These are phyloP conservation scores for Drosophila pruinosa DNA, from an alignment of 1,140 invertebrate genomes.

Conservation along the genomic window DNA sequence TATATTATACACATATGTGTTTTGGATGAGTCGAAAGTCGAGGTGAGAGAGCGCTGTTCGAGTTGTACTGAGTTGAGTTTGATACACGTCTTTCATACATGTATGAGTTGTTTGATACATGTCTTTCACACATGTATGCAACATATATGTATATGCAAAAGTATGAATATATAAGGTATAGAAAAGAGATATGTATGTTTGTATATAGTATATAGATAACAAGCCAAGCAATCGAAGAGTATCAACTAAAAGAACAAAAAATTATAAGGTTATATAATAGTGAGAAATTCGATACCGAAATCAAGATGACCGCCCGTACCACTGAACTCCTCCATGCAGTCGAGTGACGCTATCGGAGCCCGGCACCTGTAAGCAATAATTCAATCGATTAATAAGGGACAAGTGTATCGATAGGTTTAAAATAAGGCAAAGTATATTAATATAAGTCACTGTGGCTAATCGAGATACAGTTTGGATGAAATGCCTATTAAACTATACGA, in stretches of 20 bases:
- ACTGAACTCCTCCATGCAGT: slow-evolving; percentile 96
- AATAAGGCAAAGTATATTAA: too few species aligned
- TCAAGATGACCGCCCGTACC: slow-evolving; percentile 84
- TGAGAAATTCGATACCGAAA: slow-evolving; percentile 83
- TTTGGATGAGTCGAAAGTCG: background rate
- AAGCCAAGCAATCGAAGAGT: slow-evolving; percentile 50
- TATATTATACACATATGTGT: too few species aligned
- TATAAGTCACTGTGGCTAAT: too few species aligned
- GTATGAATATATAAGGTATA: slow-evolving; percentile 1
- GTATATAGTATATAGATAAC: slow-evolving; percentile 7
- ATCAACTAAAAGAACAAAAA: slow-evolving; percentile 61
- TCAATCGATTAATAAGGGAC: background rate
- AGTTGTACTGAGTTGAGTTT: too few species aligned
- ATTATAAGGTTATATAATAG: slow-evolving; percentile 75
- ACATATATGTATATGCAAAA: slow-evolving; percentile 10
- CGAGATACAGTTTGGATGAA: too few species aligned
- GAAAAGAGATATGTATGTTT: background rate
- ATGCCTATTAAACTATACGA: too few species aligned
- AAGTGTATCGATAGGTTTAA: background rate
- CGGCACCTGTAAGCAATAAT: slow-evolving; percentile 87
- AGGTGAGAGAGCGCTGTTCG: slow-evolving; percentile 1
- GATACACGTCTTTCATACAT: too few species aligned
- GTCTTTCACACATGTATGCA: background rate
- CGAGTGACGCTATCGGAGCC: slow-evolving; percentile 94
- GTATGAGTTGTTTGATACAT: background rate